Evolutionary conservation across 1,140 invertebrate species (phyloP).

Genomic region (Drosophila bipectinata): DNA sequence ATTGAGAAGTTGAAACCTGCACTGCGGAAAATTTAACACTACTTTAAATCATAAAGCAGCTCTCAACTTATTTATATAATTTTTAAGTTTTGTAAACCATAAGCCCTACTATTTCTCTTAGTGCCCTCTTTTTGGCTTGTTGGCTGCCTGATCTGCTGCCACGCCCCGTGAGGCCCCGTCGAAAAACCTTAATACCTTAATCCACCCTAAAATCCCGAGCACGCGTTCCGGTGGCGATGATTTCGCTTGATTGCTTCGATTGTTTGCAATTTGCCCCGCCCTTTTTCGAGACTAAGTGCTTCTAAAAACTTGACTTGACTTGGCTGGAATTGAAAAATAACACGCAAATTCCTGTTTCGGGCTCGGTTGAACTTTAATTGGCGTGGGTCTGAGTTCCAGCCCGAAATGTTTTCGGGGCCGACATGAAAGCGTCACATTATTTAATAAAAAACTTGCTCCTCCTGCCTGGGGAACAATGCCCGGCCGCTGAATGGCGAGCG

Average conservation of each 20-base stretch:
- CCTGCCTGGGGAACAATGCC: constrained; percentile 38
- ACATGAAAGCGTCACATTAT: constrained; percentile 58
- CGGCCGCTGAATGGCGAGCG: constrained; percentile 15
- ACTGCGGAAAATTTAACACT: neutral
- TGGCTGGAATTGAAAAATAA: constrained; percentile 34
- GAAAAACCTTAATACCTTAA: constrained; percentile 55
- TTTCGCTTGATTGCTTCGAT: constrained; percentile 79
- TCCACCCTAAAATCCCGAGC: constrained; percentile 65
- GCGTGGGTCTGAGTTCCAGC: constrained; percentile 6
- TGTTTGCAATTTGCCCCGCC: constrained; percentile 62
- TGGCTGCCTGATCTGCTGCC: constrained; percentile 33
- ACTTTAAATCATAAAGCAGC: too few relatives aligned
- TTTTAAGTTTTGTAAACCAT: neutral
- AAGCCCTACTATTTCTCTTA: neutral
- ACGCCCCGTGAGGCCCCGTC: constrained; percentile 5
- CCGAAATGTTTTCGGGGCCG: constrained; percentile 22
- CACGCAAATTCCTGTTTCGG: constrained; percentile 24
- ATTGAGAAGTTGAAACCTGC: constrained; percentile 48
- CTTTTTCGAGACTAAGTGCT: constrained; percentile 29
- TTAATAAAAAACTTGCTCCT: constrained; percentile 57
- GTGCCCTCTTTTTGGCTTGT: neutral
- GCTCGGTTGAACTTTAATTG: constrained; percentile 45
- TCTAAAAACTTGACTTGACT: constrained; percentile 48
- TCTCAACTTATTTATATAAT: neutral
- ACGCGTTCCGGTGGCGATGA: constrained; percentile 63